A percentile compares a stretch with the other conserved stretches of the same genome.
phyloP scores from a whole-genome alignment of 2,888 invertebrate species.

The Ligdia adustata region DNA sequence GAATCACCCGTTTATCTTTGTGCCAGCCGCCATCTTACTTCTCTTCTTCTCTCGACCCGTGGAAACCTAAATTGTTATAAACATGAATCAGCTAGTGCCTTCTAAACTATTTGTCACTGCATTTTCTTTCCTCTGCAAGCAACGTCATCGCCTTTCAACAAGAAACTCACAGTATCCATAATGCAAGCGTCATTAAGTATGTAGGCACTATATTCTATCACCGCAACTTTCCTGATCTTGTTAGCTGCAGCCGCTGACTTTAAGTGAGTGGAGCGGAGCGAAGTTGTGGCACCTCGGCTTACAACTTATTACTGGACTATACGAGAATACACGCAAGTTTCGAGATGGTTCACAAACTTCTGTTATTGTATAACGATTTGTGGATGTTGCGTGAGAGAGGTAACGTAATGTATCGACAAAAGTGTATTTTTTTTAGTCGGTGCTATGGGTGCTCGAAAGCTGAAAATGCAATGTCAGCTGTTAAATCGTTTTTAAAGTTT shows the following conservation, averaged over 20 bases:
- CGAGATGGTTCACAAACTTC: constrained; percentile 12
- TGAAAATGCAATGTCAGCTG: too few species aligned
- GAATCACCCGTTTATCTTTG: too few species aligned
- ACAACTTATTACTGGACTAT: constrained; percentile 14
- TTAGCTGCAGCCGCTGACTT: constrained; percentile 13
- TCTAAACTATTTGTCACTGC: too few species aligned
- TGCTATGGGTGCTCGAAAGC: too few species aligned
- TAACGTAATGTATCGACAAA: neutral
- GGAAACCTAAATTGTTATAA: too few species aligned
- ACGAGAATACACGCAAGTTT: constrained; percentile 3
- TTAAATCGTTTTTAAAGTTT: too few species aligned
- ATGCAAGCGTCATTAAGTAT: constrained; percentile 16
- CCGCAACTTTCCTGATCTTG: constrained; percentile 24
- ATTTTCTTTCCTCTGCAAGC: neutral
- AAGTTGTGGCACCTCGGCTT: constrained; percentile 21
- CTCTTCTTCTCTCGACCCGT: too few species aligned
- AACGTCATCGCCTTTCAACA: neutral
- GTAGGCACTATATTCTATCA: constrained; percentile 14
- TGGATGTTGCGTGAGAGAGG: neutral
- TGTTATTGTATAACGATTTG: constrained; percentile 16
- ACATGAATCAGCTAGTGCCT: too few species aligned
- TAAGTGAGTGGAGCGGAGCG: constrained; percentile 6
- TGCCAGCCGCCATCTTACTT: too few species aligned
- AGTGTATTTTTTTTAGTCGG: too few species aligned
- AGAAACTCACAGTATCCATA: constrained; percentile 5